These are phyloP conservation scores for Nowickia ferox DNA, from an alignment of 2,888 invertebrate species.

Conservation along the genomic window DNA sequence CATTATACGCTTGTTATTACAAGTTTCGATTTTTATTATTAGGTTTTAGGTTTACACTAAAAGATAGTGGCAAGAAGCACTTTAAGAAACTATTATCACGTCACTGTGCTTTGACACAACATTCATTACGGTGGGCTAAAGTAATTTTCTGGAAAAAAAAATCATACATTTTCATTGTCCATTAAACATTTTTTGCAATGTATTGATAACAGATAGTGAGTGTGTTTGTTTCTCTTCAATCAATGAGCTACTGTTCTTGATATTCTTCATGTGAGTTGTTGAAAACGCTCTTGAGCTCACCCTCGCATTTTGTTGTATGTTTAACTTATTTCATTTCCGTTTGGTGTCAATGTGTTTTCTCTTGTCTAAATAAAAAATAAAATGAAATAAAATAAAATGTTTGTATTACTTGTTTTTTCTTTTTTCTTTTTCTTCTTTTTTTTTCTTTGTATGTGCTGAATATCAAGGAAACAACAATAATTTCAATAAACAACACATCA, in stretches of 20 bases:
- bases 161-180: no score
- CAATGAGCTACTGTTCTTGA: neutral
- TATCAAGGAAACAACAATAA: slow-evolving; percentile 48
- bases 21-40: neutral
- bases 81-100: no score
- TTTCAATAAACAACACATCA: slow-evolving; percentile 42
- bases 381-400: slow-evolving; percentile 7
- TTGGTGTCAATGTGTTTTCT: slow-evolving; percentile 59
- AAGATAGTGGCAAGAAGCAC: no score
- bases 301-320: neutral
- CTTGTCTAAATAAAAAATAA: slow-evolving; percentile 42
- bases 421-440: no score
- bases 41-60: neutral
- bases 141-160: no score
- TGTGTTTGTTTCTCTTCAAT: no score
- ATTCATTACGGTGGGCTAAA: no score
- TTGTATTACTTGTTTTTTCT: slow-evolving; percentile 12
- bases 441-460: neutral
- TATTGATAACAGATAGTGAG: no score
- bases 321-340: slow-evolving; percentile 43
- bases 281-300: neutral
- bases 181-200: no score
- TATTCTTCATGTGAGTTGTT: neutral
- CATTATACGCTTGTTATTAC: neutral
- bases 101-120: no score